These are phyloP conservation scores for Dasyurus viverrinus DNA, from an alignment of 2,113 vertebrate species.

Conservation along the genomic window DNA sequence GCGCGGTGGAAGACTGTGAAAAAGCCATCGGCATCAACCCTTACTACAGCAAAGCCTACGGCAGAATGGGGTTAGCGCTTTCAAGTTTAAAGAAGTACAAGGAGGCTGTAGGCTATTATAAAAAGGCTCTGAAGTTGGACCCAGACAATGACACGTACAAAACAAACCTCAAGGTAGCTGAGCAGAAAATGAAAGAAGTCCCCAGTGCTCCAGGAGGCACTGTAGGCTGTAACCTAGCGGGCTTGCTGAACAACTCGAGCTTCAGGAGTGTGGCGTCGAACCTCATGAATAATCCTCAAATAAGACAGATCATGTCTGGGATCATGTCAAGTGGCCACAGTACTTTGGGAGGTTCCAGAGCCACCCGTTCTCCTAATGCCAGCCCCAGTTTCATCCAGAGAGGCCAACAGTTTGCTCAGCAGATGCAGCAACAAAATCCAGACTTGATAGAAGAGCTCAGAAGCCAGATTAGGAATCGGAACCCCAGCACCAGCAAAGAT, in stretches of 20 bases:
- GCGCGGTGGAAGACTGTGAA: slow-evolving; percentile 95
- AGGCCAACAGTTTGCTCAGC: slow-evolving; percentile 96
- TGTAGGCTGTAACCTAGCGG: slow-evolving; percentile 93
- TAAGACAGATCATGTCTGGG: slow-evolving; percentile 95
- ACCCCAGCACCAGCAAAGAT: slow-evolving; percentile 92
- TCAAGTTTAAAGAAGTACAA: slow-evolving; percentile 95
- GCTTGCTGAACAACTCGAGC: slow-evolving; percentile 94
- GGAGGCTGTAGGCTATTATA: slow-evolving; percentile 93
- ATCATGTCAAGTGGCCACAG: slow-evolving; percentile 94
- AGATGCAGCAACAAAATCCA: slow-evolving; percentile 98
- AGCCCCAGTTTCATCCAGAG: slow-evolving; percentile 95
- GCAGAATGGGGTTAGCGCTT: slow-evolving; percentile 98
- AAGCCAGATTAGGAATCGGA: slow-evolving; percentile 93
- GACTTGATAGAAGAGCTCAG: slow-evolving; percentile 96
- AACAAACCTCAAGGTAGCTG: slow-evolving; percentile 94
- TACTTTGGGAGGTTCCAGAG: slow-evolving; percentile 80
- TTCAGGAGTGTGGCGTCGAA: slow-evolving; percentile 98
- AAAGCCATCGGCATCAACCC: slow-evolving; percentile 95
- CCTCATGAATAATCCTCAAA: slow-evolving; percentile 96
- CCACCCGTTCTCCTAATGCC: slow-evolving; percentile 85
- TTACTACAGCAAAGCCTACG: slow-evolving; percentile 97
- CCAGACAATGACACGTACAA: slow-evolving; percentile 97
- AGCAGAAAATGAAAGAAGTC: slow-evolving; percentile 93
- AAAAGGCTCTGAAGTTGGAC: slow-evolving; percentile 96
- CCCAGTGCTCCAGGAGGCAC: slow-evolving; percentile 90